Evolutionary conservation across 2,797 vertebrate species (phyloP), one percentile per base, ranked within the genome.

Genomic region (Echeneis naucrates): DNA sequence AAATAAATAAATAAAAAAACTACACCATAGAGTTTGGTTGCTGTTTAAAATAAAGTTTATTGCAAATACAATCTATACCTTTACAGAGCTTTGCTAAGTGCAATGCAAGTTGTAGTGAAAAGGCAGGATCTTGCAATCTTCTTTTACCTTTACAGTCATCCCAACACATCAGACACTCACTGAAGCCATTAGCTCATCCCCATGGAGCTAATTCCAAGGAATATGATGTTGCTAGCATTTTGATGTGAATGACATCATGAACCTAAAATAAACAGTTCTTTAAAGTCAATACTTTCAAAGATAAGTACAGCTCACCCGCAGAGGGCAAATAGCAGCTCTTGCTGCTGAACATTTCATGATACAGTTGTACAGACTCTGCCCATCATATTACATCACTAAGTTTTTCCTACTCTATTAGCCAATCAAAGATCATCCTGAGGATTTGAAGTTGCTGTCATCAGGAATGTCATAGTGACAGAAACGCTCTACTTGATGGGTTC

Each of bases 401-500:
- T 26, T 27, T 19, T 44, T n/a, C 48, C 68, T 26, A 30, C 21
- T 30, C 37, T 37, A 68, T 27, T 33, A 16, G 35, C 16, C 8
- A n/a, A n/a, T n/a, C n/a, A 12, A 4, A 6, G n/a, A 26, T 40
- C 8, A 12, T 16, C 1, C 3, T 4, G 63, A 23, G 5, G 13
- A 19, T 68, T 27, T 26, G 17, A 35, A 7, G 19, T 24, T 21
- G 10, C 5, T 7, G 50, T 3, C 35, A 8, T 69, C 71, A 85
- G 51, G 78, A 35, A 4, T 50, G 63, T 33, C 73, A 72, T 45
- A 80, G 75, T 6, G 75, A 81, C 12, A 88, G 79, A 58, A 89
- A 87, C 66, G 91, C 70, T 65, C 50, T 42, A 10, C 90, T 86
- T 86, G 60, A 58, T 83, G 8, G 95, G 69, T 19, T 88, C 81